Conservation (phyloP, 2,113 vertebrate genomes). For the Neogale vison region DNA sequence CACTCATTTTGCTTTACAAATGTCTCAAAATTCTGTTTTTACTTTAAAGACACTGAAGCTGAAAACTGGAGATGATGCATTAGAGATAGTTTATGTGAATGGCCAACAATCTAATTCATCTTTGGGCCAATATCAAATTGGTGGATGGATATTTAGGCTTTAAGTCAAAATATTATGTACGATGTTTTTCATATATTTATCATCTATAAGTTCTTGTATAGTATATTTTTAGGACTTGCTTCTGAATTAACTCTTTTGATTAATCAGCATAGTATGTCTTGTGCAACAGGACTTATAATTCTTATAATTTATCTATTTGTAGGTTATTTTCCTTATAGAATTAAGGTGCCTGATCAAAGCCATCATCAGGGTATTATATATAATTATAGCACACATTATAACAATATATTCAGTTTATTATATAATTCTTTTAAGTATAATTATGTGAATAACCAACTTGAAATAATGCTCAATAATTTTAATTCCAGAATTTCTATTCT, state of each 20-base stretch:
- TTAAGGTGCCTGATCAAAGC: background rate
- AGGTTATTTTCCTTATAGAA: background rate
- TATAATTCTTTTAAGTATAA: background rate
- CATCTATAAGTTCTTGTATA: background rate
- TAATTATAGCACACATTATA: background rate
- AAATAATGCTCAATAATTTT: background rate
- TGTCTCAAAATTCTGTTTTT: background rate
- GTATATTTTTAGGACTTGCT: background rate
- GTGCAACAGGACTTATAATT: background rate
- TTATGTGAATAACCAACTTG: background rate
- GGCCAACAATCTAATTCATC: background rate
- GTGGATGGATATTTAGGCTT: background rate
- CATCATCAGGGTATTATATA: background rate
- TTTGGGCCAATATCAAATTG: background rate
- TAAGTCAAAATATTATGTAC: background rate
- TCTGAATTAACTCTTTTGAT: background rate
- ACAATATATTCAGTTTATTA: background rate
- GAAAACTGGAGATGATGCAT: background rate
- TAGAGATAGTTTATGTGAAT: background rate
- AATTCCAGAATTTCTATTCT: background rate
- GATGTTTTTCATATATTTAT: background rate
- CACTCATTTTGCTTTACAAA: background rate
- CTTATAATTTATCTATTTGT: background rate
- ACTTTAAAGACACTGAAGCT: background rate
- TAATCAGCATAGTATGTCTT: background rate